Base-by-base conservation (phyloP, 2,888 invertebrate genomes). In the Meganola albula region DNA sequence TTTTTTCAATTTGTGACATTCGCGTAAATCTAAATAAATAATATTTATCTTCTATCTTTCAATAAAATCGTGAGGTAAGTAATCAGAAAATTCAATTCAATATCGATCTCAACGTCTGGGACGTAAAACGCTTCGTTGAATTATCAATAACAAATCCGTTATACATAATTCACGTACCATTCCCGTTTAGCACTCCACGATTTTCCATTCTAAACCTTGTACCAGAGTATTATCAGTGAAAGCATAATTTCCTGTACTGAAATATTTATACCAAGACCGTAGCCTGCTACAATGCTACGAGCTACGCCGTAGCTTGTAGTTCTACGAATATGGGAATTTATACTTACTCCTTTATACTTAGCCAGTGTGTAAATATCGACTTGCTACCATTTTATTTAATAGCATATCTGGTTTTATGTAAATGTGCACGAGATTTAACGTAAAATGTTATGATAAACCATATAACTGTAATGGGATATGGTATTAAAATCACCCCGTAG, bases 221-320 rank as follows among this genome's bases (percentile, higher is more conserved):
- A 58, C 57, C 51, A 49, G 61, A 54, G 62, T 64, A 61, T 69
- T 79, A 82, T 77, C 76, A 73, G 74, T 62, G 60, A 64, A 63
- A 75, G 71, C 71, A 84, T 82, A 84, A 84, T 84, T 83, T 83
- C 84, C 83, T 74, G 74, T 69, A 60, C 73, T 84, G 79, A 76
- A 84, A 82, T 83, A 84, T 84, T 83, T 84, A 84, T 82, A 74
- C 53, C 51, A 34, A 43, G 46, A 55, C 56, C 63, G 62, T 63
- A 63, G 65, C 63, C 58, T 34, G 57, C 58, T 68, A 64, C 63
- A 59, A 31, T 47, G 57, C 63, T 63, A 55, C 55, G 48, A 46
- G 57, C 63, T 63, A 55, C 55, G 48, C 13, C 30, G 45, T 48
- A 43, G 39, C 26, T 52, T 59, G 66, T 69, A 71, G 58, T 58